A percentile compares a stretch with the other conserved stretches of the same genome.
Evolutionary conservation across 2,888 invertebrate genomes (phyloP).

Genomic region (Heliothis peltigera): DNA sequence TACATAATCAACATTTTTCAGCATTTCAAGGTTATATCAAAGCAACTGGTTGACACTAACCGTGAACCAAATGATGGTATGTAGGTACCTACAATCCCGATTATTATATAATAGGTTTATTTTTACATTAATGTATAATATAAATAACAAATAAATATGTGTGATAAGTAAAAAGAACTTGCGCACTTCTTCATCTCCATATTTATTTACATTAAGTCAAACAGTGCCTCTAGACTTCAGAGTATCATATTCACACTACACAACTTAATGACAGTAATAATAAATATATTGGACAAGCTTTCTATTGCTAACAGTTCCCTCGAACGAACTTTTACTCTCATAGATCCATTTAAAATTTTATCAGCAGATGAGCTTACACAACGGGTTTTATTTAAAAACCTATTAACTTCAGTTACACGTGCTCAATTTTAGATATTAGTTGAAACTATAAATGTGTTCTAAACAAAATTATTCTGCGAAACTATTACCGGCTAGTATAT

Average conservation of each 20-base stretch:
- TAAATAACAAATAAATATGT: too few relatives aligned
- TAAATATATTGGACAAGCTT: conserved; percentile 45
- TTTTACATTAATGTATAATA: too few relatives aligned
- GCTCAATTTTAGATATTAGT: conserved; percentile 79
- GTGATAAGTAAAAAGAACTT: too few relatives aligned
- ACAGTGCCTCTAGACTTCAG: conserved; percentile 10
- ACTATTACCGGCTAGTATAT: conserved; percentile 66
- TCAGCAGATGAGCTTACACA: conserved; percentile 18
- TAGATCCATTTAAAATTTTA: conserved; percentile 40
- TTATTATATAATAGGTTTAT: too few relatives aligned
- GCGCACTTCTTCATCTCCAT: too few relatives aligned
- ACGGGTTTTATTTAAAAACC: conserved; percentile 44
- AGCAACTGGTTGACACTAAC: too few relatives aligned
- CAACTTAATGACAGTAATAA: conserved; percentile 31
- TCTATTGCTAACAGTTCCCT: conserved; percentile 24
- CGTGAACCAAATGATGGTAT: too few relatives aligned
- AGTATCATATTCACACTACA: conserved; percentile 35
- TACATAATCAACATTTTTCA: too few relatives aligned
- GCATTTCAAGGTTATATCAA: too few relatives aligned
- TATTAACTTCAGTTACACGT: conserved; percentile 54
- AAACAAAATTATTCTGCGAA: conserved; percentile 84
- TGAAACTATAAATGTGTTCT: conserved; percentile 77
- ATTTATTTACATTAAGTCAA: too few relatives aligned
- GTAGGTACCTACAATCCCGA: too few relatives aligned
- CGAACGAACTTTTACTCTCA: conserved; percentile 15